A percentile compares a stretch with the other conserved stretches of the same genome.
Conservation (phyloP, 2,888 invertebrate genomes). For the Drosophila maculinotata region DNA sequence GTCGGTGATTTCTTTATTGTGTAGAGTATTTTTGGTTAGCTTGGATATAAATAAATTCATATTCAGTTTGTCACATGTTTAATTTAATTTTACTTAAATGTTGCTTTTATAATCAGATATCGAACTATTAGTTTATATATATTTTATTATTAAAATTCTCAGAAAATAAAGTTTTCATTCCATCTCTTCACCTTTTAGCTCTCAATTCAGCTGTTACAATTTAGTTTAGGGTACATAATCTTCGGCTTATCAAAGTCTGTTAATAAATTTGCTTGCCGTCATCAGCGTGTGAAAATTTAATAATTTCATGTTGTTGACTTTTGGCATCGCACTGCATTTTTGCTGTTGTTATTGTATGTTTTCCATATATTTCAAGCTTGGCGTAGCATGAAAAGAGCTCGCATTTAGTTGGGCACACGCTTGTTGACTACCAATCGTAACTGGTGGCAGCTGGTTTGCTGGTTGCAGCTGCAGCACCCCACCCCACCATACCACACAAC, state of each 20-base stretch:
- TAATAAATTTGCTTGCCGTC: constrained; percentile 14
- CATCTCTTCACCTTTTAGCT: not conserved
- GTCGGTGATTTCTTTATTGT: constrained; percentile 5
- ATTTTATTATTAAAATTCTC: too few relatives aligned
- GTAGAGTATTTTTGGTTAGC: constrained; percentile 10
- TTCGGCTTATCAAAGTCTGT: constrained; percentile 12
- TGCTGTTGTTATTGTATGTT: constrained; percentile 4
- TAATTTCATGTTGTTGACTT: constrained; percentile 67
- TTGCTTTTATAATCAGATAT: too few relatives aligned
- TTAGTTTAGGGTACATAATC: constrained; percentile 6
- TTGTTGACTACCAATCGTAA: constrained; percentile 44
- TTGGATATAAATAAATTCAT: not conserved
- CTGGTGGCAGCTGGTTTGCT: constrained; percentile 24
- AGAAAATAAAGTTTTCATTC: not conserved
- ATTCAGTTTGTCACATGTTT: not conserved
- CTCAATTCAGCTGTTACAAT: not conserved
- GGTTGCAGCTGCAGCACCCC: constrained; percentile 14
- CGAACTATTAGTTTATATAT: too few relatives aligned
- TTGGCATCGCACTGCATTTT: constrained; percentile 29
- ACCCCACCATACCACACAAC: not conserved
- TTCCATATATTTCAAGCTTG: constrained; percentile 58
- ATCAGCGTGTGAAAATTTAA: constrained; percentile 70
- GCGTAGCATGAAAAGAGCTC: constrained; percentile 73
- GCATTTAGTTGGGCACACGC: constrained; percentile 51
- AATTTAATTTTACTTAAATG: not conserved